Evolutionary conservation across 1,140 invertebrate genomes (phyloP).

Genomic region (Pogonomyrmex californicus): DNA sequence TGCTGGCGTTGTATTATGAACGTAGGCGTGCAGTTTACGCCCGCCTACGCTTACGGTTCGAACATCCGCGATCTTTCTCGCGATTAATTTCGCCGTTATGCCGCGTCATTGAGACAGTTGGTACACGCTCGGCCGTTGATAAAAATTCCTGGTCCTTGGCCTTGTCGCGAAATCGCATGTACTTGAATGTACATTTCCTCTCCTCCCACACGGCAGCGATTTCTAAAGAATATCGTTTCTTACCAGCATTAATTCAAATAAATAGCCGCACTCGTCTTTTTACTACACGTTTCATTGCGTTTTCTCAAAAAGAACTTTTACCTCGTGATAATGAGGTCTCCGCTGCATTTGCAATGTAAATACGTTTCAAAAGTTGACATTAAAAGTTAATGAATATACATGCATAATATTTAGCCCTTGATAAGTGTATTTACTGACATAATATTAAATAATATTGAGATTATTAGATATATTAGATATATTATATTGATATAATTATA

Average conservation of each 20-base stretch:
- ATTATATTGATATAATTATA: neutral
- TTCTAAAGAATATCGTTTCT: neutral
- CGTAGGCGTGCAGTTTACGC: neutral
- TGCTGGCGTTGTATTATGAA: neutral
- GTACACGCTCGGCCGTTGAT: slow-evolving; percentile 2
- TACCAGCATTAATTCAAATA: neutral
- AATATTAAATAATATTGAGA: neutral
- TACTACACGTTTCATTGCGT: neutral
- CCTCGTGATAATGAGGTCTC: neutral
- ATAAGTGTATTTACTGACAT: neutral
- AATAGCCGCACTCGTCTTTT: neutral
- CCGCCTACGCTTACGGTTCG: neutral
- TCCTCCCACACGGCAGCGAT: neutral
- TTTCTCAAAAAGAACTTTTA: slow-evolving; percentile 6
- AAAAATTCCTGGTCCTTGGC: slow-evolving; percentile 32
- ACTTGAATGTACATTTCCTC: slow-evolving; percentile 47
- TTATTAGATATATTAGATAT: neutral
- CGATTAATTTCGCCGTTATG: neutral
- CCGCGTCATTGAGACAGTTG: slow-evolving; percentile 3
- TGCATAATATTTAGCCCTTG: neutral
- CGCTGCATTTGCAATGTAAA: slow-evolving; percentile 13
- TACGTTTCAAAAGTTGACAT: neutral
- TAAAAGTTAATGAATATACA: neutral
- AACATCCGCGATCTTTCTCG: slow-evolving; percentile 19
- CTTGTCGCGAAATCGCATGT: slow-evolving; percentile 49